Base-by-base conservation (phyloP, 2,797 vertebrate genomes). In the Aeoliscus strigatus region DNA sequence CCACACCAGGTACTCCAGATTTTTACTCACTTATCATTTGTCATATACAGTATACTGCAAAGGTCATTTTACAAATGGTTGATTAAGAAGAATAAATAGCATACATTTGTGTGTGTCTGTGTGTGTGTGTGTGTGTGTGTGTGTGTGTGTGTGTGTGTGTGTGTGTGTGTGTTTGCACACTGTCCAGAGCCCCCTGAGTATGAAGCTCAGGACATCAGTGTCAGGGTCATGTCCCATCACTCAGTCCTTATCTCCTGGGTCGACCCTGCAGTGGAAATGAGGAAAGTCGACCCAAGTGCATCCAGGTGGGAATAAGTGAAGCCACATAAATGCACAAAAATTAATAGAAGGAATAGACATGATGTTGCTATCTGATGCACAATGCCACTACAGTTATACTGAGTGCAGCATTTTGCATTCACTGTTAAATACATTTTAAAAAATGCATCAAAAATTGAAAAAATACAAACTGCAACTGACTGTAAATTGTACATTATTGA, bases 241-340 rank as follows among this genome's bases (percentile, higher is more conserved):
- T 97, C 94, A 2, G 93, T 99, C 42, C 89, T 96, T 0, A 93
- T 99, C 29, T 77, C 92, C 41, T 99, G 96, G 96, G 79, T 93
- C 36, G 96, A 99, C 60, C 92, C 94, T 2, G 65, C 82, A 14
- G 63, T 90, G 17, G 91, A 96, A 65, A 94, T 92, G 66, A 84
- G 86, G 63, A 94, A 89, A 75, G 86, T 85, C 10, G 33, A 16
- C 13, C 66, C 80, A 0, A 67, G 36, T 17, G 57, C 40, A 41
- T 52, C 76, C 60, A 90, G 89, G 89, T 90, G 34, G 33, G 60
- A 16, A 16, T 29, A 21, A 13, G 18, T 9, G 4, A 6, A 28
- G 24, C 14, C 24, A 25, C 4, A n/a, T n/a, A n/a, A n/a, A n/a
- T n/a, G n/a, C n/a, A n/a, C n/a, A 16, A 15, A 44, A 11, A 12